Conservation (phyloP, 1,140 invertebrate genomes). For the Steinernema khuongi region DNA sequence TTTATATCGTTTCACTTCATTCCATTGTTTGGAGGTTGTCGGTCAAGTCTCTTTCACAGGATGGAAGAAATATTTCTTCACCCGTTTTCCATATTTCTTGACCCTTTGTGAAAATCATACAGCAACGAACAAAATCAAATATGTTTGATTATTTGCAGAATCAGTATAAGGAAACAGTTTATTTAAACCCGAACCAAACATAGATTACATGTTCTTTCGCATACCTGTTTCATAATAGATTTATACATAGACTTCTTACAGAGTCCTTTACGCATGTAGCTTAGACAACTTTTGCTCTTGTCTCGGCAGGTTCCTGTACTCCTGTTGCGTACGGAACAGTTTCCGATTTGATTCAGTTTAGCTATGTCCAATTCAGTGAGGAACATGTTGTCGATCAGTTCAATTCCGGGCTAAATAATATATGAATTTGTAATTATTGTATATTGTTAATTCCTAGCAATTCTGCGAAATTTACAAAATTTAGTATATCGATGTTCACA, state of each 20-base stretch:
- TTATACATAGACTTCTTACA: not conserved
- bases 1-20: too few relatives aligned
- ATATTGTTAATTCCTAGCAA: not conserved
- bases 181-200: not conserved
- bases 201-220: not conserved
- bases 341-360: constrained; percentile 34
- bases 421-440: too few relatives aligned
- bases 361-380: constrained; percentile 29
- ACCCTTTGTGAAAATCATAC: too few relatives aligned
- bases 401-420: constrained; percentile 14
- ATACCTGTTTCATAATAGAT: not conserved
- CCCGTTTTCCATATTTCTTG: too few relatives aligned
- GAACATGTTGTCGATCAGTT: constrained; percentile 33
- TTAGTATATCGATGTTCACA: not conserved
- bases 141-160: too few relatives aligned
- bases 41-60: too few relatives aligned
- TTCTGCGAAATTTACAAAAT: not conserved
- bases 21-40: too few relatives aligned
- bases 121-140: too few relatives aligned
- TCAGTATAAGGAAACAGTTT: not conserved
- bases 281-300: not conserved
- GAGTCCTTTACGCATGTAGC: not conserved
- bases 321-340: constrained; percentile 19
- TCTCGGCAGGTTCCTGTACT: not conserved
- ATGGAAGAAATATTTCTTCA: too few relatives aligned